Conservation (phyloP, 2,888 invertebrate species). For the Pristionchus japonicus region DNA sequence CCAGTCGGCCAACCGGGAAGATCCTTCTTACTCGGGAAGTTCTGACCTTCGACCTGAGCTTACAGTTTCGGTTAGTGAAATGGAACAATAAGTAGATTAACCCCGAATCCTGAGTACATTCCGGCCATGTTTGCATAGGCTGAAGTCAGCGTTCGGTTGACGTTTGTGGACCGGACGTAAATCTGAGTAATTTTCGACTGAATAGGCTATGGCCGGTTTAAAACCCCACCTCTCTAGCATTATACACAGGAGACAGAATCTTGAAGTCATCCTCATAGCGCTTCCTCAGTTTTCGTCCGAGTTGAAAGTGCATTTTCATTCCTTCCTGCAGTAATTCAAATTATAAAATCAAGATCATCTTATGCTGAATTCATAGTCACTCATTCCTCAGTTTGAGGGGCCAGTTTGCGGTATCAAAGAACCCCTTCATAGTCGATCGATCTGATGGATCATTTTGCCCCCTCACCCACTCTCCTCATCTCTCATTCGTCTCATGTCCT, state of each 20-base stretch:
- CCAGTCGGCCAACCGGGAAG: conserved; percentile 58
- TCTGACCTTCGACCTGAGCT: background rate
- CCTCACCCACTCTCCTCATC: background rate
- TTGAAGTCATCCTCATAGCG: background rate
- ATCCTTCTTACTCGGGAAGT: background rate
- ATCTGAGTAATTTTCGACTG: too few relatives aligned
- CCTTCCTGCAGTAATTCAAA: background rate
- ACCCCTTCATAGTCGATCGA: too few relatives aligned
- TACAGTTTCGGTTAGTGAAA: background rate
- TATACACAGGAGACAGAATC: background rate
- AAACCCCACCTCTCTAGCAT: conserved; percentile 29
- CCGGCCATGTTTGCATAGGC: conserved; percentile 88
- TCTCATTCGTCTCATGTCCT: too few relatives aligned
- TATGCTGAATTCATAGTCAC: too few relatives aligned
- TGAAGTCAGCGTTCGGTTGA: conserved; percentile 82
- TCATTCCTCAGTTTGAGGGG: too few relatives aligned
- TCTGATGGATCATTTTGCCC: background rate
- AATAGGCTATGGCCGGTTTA: too few relatives aligned
- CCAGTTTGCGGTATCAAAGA: too few relatives aligned
- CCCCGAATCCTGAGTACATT: conserved; percentile 77
- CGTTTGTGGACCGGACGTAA: conserved; percentile 75
- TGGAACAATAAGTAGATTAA: background rate
- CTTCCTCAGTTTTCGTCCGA: background rate
- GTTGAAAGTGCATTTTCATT: conserved; percentile 20
- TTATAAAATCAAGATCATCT: too few relatives aligned